A percentile compares a stretch with the other conserved stretches of the same genome.
Conservation (phyloP, 2,888 invertebrate genomes). For the Pachymerium ferrugineum region DNA sequence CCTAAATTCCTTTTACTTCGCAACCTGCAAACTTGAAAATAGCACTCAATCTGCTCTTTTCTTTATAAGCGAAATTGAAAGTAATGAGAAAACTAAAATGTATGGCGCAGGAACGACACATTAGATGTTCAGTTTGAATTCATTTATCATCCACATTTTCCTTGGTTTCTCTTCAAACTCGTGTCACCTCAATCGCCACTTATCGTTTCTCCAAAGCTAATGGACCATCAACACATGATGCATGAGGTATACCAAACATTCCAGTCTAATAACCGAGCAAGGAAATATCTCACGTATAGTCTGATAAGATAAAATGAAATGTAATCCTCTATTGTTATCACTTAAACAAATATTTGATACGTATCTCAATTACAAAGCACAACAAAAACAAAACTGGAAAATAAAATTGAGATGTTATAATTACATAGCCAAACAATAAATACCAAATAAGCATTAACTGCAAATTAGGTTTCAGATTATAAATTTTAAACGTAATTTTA, state of each 20-base stretch:
- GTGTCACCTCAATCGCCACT: conserved; percentile 27
- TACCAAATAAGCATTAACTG: too few species aligned
- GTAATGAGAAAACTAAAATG: conserved; percentile 21
- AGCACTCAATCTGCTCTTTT: conserved; percentile 5
- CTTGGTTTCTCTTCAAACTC: conserved; percentile 10
- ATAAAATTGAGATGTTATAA: too few species aligned
- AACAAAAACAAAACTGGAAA: too few species aligned
- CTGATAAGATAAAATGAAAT: not conserved
- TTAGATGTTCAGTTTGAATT: not conserved
- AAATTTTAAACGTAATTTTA: too few species aligned
- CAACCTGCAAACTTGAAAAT: not conserved
- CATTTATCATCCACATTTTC: conserved; percentile 15
- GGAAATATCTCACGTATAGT: conserved; percentile 5
- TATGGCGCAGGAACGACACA: conserved; percentile 18
- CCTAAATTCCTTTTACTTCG: not conserved
- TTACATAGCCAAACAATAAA: too few species aligned
- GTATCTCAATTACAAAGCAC: too few species aligned
- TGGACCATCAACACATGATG: conserved; percentile 19
- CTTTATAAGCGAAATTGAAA: conserved; percentile 4
- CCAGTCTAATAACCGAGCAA: not conserved
- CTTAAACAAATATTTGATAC: too few species aligned
- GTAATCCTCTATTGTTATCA: not conserved
- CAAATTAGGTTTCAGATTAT: too few species aligned
- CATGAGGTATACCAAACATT: conserved; percentile 23
- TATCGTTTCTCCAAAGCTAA: conserved; percentile 19